Evolutionary conservation across 2,797 vertebrate species (phyloP).

Genomic region (Lagorchestes hirsutus): DNA sequence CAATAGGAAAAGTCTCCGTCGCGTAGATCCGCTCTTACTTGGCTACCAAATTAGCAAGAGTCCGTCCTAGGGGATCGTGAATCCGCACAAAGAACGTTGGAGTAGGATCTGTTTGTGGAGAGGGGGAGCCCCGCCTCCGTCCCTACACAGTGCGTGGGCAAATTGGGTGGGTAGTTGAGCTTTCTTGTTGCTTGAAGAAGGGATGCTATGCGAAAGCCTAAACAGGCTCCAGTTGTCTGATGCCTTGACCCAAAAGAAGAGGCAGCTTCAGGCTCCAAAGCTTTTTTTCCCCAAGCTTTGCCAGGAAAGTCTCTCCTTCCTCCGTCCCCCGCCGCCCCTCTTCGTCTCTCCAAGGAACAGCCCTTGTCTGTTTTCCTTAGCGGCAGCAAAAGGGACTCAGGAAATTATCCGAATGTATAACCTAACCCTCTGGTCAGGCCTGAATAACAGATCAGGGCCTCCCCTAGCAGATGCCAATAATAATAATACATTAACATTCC

Average conservation of each 20-base stretch:
- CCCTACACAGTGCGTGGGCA: neutral
- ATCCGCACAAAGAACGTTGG: neutral
- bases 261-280: neutral
- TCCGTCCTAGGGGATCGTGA: neutral
- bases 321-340: neutral
- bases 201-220: neutral
- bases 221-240: neutral
- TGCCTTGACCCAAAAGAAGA: neutral
- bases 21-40: neutral
- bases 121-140: neutral
- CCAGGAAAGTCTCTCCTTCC: neutral
- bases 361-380: neutral
- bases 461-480: neutral
- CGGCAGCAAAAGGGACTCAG: neutral
- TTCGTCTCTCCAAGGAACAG: neutral
- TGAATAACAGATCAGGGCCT: neutral
- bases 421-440: neutral
- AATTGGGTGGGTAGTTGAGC: neutral
- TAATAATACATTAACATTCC: neutral
- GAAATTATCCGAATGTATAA: neutral
- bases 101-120: conserved; percentile 3
- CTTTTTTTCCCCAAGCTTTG: conserved; percentile 1
- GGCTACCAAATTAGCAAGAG: neutral
- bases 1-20: neutral
- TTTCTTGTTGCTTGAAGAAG: neutral